Evolutionary conservation across 35 echinoderm and acorn worm species (phyloP).

Genomic region (Antedon bifida): DNA sequence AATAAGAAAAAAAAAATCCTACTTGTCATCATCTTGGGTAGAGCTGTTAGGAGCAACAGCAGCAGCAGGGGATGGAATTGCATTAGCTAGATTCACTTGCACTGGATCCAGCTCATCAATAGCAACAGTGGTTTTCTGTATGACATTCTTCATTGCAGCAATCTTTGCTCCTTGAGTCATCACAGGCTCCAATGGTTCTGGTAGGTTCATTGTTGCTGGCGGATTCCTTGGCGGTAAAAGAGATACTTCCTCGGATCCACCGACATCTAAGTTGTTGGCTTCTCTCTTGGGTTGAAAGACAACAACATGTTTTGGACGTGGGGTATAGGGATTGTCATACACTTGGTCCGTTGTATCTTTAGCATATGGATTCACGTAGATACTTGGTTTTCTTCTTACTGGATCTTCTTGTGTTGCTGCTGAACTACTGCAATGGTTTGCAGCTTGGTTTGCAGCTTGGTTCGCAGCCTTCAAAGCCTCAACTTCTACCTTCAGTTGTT

Average conservation of each 20-base stretch:
- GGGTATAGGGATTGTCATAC: background rate
- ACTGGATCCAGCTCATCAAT: background rate
- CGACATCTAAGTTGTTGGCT: background rate
- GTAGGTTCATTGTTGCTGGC: background rate
- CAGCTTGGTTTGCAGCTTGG: too few relatives aligned
- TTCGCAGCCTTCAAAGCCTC: background rate
- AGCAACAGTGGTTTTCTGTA: background rate
- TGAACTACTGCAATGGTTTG: background rate
- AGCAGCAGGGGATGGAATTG: background rate
- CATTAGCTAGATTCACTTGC: background rate
- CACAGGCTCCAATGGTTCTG: constrained; percentile 10
- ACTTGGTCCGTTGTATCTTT: background rate
- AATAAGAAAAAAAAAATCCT: background rate
- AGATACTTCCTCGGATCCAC: background rate
- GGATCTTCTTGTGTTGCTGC: background rate
- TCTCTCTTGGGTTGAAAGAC: background rate
- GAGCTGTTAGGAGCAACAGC: too few relatives aligned
- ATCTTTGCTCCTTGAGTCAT: constrained; percentile 12
- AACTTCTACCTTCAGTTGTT: background rate
- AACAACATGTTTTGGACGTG: background rate
- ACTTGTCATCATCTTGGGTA: background rate
- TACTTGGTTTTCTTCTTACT: background rate
- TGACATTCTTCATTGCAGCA: background rate
- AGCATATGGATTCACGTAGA: constrained; percentile 43
- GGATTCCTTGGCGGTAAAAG: background rate